Evolutionary conservation across 2,797 vertebrate genomes (phyloP), one percentile per base, ranked within the genome.

Genomic region (Atherinosoma microstoma): DNA sequence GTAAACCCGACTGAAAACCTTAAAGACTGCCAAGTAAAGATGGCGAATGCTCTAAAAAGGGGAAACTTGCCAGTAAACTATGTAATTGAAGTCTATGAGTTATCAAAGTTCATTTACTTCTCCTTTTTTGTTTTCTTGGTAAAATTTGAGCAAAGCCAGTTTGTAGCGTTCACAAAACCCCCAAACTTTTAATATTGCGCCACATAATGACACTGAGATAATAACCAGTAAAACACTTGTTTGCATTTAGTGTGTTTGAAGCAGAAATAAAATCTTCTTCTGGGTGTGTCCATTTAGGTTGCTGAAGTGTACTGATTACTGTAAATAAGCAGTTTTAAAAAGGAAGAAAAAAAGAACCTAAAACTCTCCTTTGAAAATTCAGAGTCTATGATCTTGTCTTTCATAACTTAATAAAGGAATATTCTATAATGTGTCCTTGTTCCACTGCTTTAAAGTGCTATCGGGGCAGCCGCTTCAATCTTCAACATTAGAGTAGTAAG

Each of bases 391-490:
- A 63, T 78, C 62, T 58, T 62, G 30, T 16, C 20, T 63, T 61
- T 30, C 47, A 59, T 78, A 18, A 76, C 16, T 58, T 36, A 35
- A 57, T 67, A 0, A 22, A 74, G 6, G 71, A 71, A 72, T 38
- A 58, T 54, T 64, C 40, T 62, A 58, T 67, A 61, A 79, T 45
- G 24, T 76, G 40, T 81, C 29, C 69, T 73, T 74, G 64, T 75
- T 80, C 62, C 53, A 71, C 66, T 65, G 79, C 49, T 82, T 71
- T 89, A 89, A 92, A 92, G 92, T 92, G 89, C 92, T 84, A 20
- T 22, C 32, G 70, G 76, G 64, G 9, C 16, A 38, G 53, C 57
- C 59, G 65, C 58, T 15, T 65, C 35, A 4, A 22, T 47, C 58
- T 61, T 73, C 8, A 72, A 60, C 13, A 58, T 62, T 65, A 70